These are phyloP conservation scores for Epistrophe eligans DNA, from an alignment of 2,888 invertebrate species.

Conservation along the genomic window DNA sequence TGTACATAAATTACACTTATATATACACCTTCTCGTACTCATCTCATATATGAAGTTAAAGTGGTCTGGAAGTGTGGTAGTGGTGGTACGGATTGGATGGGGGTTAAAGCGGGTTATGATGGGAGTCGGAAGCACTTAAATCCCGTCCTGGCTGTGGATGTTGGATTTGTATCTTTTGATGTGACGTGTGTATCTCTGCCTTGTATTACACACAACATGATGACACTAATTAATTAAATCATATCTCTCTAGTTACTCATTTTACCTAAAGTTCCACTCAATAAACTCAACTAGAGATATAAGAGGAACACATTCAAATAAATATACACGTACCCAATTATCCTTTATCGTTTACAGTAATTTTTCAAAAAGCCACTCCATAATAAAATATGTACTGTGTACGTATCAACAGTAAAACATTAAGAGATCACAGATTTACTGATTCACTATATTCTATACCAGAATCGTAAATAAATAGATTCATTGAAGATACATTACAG, in stretches of 20 bases:
- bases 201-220: conserved; percentile 61
- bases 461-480: conserved; percentile 39
- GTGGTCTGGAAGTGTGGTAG: not conserved
- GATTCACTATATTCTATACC: not conserved
- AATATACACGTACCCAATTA: not conserved
- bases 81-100: not conserved
- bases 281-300: conserved; percentile 28
- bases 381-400: not conserved
- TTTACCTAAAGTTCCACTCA: conserved; percentile 23
- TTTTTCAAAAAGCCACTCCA: conserved; percentile 25
- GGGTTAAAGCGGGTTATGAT: too few species aligned
- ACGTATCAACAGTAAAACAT: not conserved
- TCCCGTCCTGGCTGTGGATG: conserved; percentile 17
- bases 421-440: conserved; percentile 37
- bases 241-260: conserved; percentile 55
- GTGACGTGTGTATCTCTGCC: conserved; percentile 14
- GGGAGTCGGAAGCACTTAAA: conserved; percentile 57
- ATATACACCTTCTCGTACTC: not conserved
- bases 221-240: conserved; percentile 76
- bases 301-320: not conserved
- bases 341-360: conserved; percentile 26
- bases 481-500: conserved; percentile 36
- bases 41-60: conserved; percentile 2
- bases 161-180: conserved; percentile 26
- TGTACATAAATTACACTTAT: conserved; percentile 68